Base-by-base conservation (phyloP, 2,888 invertebrate genomes). In the Lordiphosa andalusiaca region DNA sequence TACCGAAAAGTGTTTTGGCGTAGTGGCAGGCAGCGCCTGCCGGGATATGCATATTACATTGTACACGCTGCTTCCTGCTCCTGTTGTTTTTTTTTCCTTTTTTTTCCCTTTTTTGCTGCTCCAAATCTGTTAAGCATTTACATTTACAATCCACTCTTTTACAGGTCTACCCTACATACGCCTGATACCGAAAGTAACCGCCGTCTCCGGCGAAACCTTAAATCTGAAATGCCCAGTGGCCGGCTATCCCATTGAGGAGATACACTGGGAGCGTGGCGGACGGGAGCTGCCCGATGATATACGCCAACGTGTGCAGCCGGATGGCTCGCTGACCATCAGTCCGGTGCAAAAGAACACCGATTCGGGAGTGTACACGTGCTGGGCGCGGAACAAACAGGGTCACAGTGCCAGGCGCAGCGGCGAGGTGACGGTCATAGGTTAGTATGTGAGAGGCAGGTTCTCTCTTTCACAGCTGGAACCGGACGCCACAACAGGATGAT, bases 321-420 rank as follows among this genome's bases (percentile, higher is more conserved):
- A 95, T 84, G 95, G 95, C 25, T 94, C 94, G 0, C 90, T 96
- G 72, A 91, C 93, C 69, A 94, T 96, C 74, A 91, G 91, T 72
- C 93, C 93, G 36, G 95, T 95, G 19, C 94, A 95, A 87, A 94
- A 95, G 87, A 91, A 91, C 65, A 91, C 92, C 7, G 94, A 94
- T 86, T 94, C 94, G 30, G 95, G 95, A 12, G 93, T 94, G 42
- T 96, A 96, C 90, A 94, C 94, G 35, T 96, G 95, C 89, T 93
- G 93, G 90, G 95, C 95, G 2, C 91, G 93, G 68, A 95, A 95
- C 90, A 93, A 94, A 84, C 94, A 94, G 82, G 94, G 94, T 16
- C 93, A 94, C 88, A 93, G 92, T 83, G 94, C 94, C 1, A 90
- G 93, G 53, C 90, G 94, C 76, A 93, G 93, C 74, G 94, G 94